These are phyloP conservation scores for Pyrrhosoma nymphula DNA, from an alignment of 2,888 invertebrate species.

Conservation along the genomic window DNA sequence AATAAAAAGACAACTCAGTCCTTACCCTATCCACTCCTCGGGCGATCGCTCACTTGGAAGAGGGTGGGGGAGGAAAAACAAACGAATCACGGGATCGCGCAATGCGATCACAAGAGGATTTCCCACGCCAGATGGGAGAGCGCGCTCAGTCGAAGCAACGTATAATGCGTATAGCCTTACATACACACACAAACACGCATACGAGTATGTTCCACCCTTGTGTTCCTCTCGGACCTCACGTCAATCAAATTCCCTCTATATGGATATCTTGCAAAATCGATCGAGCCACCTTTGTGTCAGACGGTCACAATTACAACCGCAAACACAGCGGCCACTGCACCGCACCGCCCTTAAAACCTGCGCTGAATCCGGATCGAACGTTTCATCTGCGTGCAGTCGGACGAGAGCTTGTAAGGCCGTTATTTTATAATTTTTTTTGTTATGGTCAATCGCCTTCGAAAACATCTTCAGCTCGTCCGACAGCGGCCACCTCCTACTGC, in stretches of 20 bases:
- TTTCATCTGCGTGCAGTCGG: background rate
- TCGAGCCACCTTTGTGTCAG: background rate
- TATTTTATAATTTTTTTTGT: background rate
- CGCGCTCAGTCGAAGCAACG: background rate
- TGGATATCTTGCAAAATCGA: background rate
- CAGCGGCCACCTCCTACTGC: background rate
- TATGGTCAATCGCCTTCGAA: background rate
- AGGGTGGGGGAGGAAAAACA: background rate
- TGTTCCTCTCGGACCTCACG: background rate
- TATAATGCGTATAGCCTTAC: background rate
- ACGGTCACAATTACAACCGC: background rate
- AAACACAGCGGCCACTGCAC: background rate
- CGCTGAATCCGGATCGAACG: background rate
- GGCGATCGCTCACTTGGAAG: background rate
- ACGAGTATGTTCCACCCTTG: too few species aligned
- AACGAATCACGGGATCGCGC: background rate
- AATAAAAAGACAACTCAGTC: background rate
- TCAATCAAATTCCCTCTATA: background rate
- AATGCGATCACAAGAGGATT: background rate
- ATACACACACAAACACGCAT: too few species aligned
- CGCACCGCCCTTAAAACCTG: background rate
- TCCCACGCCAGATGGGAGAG: background rate
- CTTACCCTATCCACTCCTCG: background rate
- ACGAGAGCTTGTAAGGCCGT: background rate
- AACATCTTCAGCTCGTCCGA: background rate